A percentile compares a stretch with the other conserved stretches of the same genome.
Conservation (phyloP, 2,888 invertebrate genomes). For the Tortricodes alternella region DNA sequence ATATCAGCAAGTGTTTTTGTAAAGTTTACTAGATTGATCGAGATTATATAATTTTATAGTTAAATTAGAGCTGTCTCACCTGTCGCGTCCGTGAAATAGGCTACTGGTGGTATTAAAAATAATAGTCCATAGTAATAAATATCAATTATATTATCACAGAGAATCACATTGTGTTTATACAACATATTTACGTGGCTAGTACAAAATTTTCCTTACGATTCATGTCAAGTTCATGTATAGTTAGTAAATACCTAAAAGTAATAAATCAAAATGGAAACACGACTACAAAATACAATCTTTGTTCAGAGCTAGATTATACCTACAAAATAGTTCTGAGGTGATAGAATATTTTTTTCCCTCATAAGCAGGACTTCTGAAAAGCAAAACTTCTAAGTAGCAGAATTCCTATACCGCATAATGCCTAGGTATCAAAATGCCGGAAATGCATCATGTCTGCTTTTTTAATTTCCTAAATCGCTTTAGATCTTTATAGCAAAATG, state of each 20-base stretch:
- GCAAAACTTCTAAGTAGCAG: too few species aligned
- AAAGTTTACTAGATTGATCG: too few species aligned
- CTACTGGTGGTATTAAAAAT: constrained; percentile 46
- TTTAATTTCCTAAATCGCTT: too few species aligned
- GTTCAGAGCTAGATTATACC: constrained; percentile 38
- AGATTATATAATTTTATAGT: too few species aligned
- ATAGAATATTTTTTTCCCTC: background rate
- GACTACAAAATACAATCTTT: constrained; percentile 63
- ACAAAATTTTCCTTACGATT: constrained; percentile 75
- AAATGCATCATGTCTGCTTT: too few species aligned
- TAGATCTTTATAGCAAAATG: too few species aligned
- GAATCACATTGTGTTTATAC: constrained; percentile 82
- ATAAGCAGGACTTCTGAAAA: too few species aligned
- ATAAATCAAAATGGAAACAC: constrained; percentile 55
- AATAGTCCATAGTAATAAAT: constrained; percentile 68
- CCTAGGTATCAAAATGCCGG: too few species aligned
- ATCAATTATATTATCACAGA: constrained; percentile 83
- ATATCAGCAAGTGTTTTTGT: too few species aligned
- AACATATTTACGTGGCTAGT: constrained; percentile 80
- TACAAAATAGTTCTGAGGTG: constrained; percentile 22
- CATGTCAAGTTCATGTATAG: constrained; percentile 44
- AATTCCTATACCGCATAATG: too few species aligned
- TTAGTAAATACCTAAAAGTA: constrained; percentile 53
- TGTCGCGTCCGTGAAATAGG: too few species aligned
- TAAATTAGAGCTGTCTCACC: too few species aligned